Base-by-base conservation (phyloP, 2,797 vertebrate genomes). In the Esox lucius region DNA sequence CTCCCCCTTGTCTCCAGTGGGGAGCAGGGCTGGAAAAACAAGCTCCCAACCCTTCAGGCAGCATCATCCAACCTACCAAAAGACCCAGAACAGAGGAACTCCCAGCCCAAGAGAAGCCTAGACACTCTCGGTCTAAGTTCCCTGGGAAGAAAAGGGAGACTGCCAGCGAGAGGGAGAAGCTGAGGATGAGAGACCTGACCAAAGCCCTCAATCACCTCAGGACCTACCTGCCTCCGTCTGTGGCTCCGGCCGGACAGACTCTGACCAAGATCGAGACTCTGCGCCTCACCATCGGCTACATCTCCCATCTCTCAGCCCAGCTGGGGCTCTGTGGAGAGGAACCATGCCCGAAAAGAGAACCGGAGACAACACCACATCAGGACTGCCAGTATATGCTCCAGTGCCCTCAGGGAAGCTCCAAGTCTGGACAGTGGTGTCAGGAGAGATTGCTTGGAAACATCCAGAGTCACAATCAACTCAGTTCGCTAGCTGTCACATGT, bases 131-230 rank as follows among this genome's bases (percentile, higher is more conserved):
- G n/a, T 75, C 46, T n/a, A 72, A 77, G 70, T 71, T 70, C 28
- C 73, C 74, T 9, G 70, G 74, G 13, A 72, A 69, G 28, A 76
- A 71, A 46, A 74, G 81, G 35, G 78, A 81, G 46, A 82, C 76
- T 59, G 78, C 79, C 80, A 93, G 94, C 78, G 88, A 95, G 87
- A 89, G 93, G 39, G 95, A 95, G 91, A 95, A 95, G 83, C 82
- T 94, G 68, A 87, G 94, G 72, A 94, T 94, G 93, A 88, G 93
- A 80, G 90, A 87, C 39, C 87, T 93, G 49, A 92, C 93, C 80
- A 91, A 91, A 74, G 93, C 92, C 0, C 90, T 94, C 13, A 92
- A 88, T 3, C 90, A 90, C 73, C 90, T 94, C 81, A 86, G 93
- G 82, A 89, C 88, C 76, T 94, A 90, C 62, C 85, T 94, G 78